A percentile compares a stretch with the other conserved stretches of the same genome.
phyloP scores from a whole-genome alignment of 2,888 invertebrate genomes.

The Heliconius hortense region DNA sequence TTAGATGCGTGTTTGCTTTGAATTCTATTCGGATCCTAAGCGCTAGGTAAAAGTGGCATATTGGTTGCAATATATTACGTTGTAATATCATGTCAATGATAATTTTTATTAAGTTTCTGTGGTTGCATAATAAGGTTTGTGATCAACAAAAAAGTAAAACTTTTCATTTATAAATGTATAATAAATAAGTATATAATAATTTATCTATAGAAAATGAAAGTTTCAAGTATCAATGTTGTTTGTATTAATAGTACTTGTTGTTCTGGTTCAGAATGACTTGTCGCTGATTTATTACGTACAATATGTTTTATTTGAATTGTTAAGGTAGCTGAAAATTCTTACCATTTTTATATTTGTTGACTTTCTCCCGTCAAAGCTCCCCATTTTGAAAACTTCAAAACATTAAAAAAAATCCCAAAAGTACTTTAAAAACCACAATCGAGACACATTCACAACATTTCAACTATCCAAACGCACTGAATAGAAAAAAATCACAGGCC shows the following conservation, averaged over 20 bases:
- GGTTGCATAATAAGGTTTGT: not conserved
- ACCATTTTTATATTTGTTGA: slow-evolving; percentile 68
- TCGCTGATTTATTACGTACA: slow-evolving; percentile 1
- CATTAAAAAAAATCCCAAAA: slow-evolving; percentile 52
- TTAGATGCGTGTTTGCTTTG: slow-evolving; percentile 64
- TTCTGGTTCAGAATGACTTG: slow-evolving; percentile 13
- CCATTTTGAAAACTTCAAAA: slow-evolving; percentile 58
- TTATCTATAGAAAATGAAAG: slow-evolving; percentile 16
- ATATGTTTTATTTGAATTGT: slow-evolving; percentile 15
- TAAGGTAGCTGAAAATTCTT: slow-evolving; percentile 50
- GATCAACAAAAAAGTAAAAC: not conserved
- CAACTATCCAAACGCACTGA: slow-evolving; percentile 41
- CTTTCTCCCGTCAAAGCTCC: slow-evolving; percentile 68
- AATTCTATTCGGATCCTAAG: slow-evolving; percentile 55
- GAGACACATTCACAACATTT: slow-evolving; percentile 73
- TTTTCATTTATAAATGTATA: not conserved
- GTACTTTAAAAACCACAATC: slow-evolving; percentile 60
- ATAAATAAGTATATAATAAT: not conserved
- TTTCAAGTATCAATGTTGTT: slow-evolving; percentile 25
- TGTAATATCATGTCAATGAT: slow-evolving; percentile 2
- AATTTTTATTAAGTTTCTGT: slow-evolving; percentile 1
- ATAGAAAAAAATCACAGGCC: slow-evolving; percentile 52
- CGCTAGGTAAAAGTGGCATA: slow-evolving; percentile 47
- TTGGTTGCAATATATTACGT: slow-evolving; percentile 29
- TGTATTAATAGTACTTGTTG: slow-evolving; percentile 20